Percentiles rank a stretch among this genome's conserved stretches.
phyloP scores from a whole-genome alignment of 2,113 vertebrate species.

The Sinocyclocheilus maitianheensis region DNA sequence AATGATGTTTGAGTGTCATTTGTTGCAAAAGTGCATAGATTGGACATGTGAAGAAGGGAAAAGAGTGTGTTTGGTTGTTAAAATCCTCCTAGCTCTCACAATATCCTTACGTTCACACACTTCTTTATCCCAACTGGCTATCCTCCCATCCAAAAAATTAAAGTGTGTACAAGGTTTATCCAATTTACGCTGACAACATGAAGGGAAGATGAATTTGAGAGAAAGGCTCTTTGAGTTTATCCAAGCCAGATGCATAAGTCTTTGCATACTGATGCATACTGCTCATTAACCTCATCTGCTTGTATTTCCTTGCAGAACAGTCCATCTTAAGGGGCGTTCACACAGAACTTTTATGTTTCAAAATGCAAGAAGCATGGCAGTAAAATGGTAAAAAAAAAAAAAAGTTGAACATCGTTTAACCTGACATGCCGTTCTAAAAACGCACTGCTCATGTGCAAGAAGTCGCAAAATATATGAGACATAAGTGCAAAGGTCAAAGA shows the following conservation, averaged over 20 bases:
- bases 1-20: neutral
- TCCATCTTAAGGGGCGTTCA: neutral
- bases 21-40: neutral
- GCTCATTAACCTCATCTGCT: neutral
- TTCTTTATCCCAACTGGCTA: neutral
- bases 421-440: neutral
- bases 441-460: neutral
- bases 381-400: neutral
- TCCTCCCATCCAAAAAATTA: neutral
- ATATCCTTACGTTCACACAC: constrained; percentile 14
- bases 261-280: neutral
- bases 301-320: neutral
- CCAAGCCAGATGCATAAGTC: neutral
- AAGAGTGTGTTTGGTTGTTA: neutral
- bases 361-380: neutral
- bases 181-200: neutral
- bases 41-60: neutral
- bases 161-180: neutral
- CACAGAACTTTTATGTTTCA: neutral
- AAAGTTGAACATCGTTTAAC: neutral
- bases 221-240: neutral
- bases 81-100: neutral
- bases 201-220: neutral
- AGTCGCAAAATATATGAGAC: neutral
- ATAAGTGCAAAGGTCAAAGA: neutral